Base-by-base conservation (phyloP, 2,113 vertebrate species). In the Corvus hawaiiensis region DNA sequence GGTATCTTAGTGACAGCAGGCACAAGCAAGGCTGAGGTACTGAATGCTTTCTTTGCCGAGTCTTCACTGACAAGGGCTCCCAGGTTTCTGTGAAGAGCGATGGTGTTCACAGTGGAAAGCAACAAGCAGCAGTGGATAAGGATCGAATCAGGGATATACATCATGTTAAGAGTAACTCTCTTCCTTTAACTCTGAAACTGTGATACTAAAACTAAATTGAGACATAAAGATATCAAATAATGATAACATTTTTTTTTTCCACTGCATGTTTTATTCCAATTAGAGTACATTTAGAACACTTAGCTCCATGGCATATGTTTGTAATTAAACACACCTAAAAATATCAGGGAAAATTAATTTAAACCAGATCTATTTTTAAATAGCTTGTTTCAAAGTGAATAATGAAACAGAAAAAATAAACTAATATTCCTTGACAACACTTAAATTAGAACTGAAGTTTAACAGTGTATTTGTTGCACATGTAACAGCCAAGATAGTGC, bases 321-420 rank as follows among this genome's bases (percentile, higher is more conserved):
- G 56, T 76, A 89, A 91, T 79, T 76, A 84, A 94, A 87, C 33
- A 58, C 9, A 83, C 19, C 41, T 83, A 91, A 95, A 93, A 80
- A 26, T 66, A 77, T n/a, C 35, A 82, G 19, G 48, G 30, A 66
- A 91, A 80, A 85, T 71, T 54, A 48, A 46, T 83, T 59, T 80
- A 80, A 85, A 85, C 4, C 1, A 61, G 27, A 64, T 48, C 9
- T 44, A 23, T 32, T 87, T 83, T 83, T 10, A 83, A 93, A 69
- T 7, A 4, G 21, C 21, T 76, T 68, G 10, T 32, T 90, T 77
- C 48, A 71, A 78, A 74, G 7, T 44, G 16, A 87, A 13, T 56
- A 68, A 35, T 46, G 63, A 79, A 85, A 81, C 10, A 71, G 20
- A 51, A 69, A 80, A 81, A 90, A 74, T 5, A 51, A 81, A 59